Evolutionary conservation across 1,140 invertebrate species (phyloP), one percentile per base, ranked within the genome.

Genomic region (Paramacrobiotus metropolitanus): DNA sequence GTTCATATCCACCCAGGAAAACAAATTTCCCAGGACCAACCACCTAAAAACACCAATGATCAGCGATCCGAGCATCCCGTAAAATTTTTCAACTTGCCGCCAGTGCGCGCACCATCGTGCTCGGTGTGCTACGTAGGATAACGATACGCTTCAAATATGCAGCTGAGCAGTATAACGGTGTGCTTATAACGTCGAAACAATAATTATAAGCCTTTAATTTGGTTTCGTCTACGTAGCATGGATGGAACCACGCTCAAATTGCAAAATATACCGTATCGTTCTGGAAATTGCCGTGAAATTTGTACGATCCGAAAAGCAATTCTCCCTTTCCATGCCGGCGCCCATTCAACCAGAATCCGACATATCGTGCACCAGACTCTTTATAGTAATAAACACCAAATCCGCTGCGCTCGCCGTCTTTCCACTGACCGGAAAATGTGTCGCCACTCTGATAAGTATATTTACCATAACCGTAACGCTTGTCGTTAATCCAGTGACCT

Each of bases 401-500:
- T 15, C 48, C 48, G 28, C 48, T 55, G 15, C 48, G 48, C 24
- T 55, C 48, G 15, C 15, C 15, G 15, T 55, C 48, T 24, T 55
- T 55, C 48, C 48, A 55, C 48, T 55, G 48, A 28, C 48, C 48
- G 15, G 24, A 4, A 55, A 20, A 55, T 9, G 28, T 24, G 28
- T 55, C 48, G 15, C 48, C 48, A 24, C 28, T 55, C 48, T 55
- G 48, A 24, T 55, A 55, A 4, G 15, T 15, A 24, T 55, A 55
- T 20, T 20, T 24, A 20, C 48, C 48, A 55, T 55, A 55, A 28
- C 48, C 48, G 48, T 55, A 24, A 20, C 48, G 48, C 48, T 55
- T 55, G 24, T 55, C 48, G 24, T 55, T 55, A 9, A 55, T 24
- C 48, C 48, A 55, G 48, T 55, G 34, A 40, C 34, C 34, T 40